Conservation (phyloP, 1,140 invertebrate species). For the Leptinotarsa texana region DNA sequence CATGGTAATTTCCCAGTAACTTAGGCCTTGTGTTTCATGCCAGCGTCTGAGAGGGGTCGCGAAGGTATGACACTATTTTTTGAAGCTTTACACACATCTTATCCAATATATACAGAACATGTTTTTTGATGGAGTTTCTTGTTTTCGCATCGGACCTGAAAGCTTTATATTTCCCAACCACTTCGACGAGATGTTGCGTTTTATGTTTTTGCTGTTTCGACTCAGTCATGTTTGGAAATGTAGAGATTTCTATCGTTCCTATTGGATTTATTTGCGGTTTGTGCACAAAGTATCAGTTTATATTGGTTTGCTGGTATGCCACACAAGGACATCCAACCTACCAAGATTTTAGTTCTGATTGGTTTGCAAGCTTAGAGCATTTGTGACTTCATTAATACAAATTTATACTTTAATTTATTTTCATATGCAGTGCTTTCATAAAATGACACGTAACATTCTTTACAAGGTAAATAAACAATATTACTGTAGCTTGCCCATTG, state of each 20-base stretch:
- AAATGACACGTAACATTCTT: too few relatives aligned
- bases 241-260: background rate
- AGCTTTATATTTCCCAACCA: background rate
- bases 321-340: conserved; percentile 53
- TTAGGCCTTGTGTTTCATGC: conserved; percentile 59
- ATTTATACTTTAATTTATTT: too few relatives aligned
- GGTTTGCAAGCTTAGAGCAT: background rate
- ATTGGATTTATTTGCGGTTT: conserved; percentile 9
- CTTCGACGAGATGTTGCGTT: background rate
- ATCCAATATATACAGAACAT: background rate
- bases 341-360: conserved; percentile 17
- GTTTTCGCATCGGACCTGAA: background rate
- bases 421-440: too few relatives aligned
- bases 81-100: conserved; percentile 41
- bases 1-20: conserved; percentile 38
- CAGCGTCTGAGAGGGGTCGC: conserved; percentile 61
- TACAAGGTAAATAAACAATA: too few relatives aligned
- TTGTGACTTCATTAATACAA: background rate
- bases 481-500: too few relatives aligned
- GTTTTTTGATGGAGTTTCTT: background rate
- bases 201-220: background rate
- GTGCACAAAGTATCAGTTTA: conserved; percentile 34
- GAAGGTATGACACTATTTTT: conserved; percentile 56
- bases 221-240: background rate
- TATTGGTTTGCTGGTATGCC: conserved; percentile 53